Base-by-base conservation (phyloP, 92 coral and sea anemone genomes). In the Siderastrea radians region DNA sequence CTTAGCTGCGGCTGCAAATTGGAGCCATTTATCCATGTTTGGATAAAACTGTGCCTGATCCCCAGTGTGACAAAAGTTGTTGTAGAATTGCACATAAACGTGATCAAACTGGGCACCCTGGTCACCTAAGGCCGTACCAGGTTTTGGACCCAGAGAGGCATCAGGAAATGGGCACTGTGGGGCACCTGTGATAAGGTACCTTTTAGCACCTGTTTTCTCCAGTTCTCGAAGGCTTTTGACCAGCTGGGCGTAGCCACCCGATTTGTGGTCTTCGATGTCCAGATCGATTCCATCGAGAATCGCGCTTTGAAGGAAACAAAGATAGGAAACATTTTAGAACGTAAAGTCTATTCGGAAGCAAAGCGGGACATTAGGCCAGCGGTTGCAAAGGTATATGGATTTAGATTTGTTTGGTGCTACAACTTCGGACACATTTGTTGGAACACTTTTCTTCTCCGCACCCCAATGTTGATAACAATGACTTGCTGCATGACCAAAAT, bases 41-140 rank as follows among this genome's bases (percentile, higher is more conserved):
- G 83, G 63, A 46, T 58, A 46, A 59, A 92, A 88, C 7, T 55
- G 44, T 49, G 68, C 51, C 48, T 68, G 46, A 43, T 85, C 89
- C 1, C 92, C 94, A 3, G 92, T 88, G 83, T 87, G 86, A 67
- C 94, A 92, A 49, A 49, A 68, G 79, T 92, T 92, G 57, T 92
- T 92, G 47, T 92, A 92, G 74, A 85, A 92, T 87, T 92, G 92
- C 62, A 92, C 77, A 44, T 72, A 80, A n/a, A 79, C 86, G 45
- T 88, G 86, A 75, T 92, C 89, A 68, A 81, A 81, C 76, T 81
- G 38, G 2, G 49, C 52, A 0, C 85, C 85, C 76, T 81, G 75
- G 65, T 81, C 85, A 44, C 75, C 75, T 46, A 81, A 17, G 6
- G 85, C 85, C 7, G 85, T 68, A 3, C 77, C 85, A 3, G 75